A percentile compares a stretch with the other conserved stretches of the same genome.
Evolutionary conservation across 2,888 invertebrate genomes (phyloP).

Genomic region (Entomobrya proxima): DNA sequence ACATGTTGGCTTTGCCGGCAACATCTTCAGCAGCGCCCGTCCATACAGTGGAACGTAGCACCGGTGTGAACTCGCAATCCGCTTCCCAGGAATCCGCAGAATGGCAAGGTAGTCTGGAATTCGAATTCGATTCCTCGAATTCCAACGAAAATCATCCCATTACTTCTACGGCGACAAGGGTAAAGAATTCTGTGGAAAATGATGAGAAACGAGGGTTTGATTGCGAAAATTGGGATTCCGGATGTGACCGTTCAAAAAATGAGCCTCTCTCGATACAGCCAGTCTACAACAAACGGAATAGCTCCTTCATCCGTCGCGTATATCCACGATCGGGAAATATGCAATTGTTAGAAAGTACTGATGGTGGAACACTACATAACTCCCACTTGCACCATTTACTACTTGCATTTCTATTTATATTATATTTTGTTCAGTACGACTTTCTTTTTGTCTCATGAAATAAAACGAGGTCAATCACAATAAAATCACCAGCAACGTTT

Average conservation of each 20-base stretch:
- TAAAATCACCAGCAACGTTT: background rate
- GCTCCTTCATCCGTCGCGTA: background rate
- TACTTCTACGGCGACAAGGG: background rate
- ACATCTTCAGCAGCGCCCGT: background rate
- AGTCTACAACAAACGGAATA: background rate
- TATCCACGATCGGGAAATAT: background rate
- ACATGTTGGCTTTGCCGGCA: background rate
- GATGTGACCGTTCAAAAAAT: background rate
- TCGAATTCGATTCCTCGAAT: background rate
- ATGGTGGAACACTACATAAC: background rate
- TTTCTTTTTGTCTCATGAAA: background rate
- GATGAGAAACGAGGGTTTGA: background rate
- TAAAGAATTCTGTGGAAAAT: background rate
- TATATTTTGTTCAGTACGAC: background rate
- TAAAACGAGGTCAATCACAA: background rate
- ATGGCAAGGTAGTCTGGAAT: background rate
- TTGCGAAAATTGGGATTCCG: conserved; percentile 26
- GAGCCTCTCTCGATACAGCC: background rate
- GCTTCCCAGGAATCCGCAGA: background rate
- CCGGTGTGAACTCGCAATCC: background rate
- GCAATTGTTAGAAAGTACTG: background rate
- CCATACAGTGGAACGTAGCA: background rate
- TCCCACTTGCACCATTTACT: background rate
- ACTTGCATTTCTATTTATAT: background rate
- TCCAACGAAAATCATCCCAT: background rate